Base-by-base conservation (phyloP, 2,888 invertebrate genomes). In the Suillia variegata region DNA sequence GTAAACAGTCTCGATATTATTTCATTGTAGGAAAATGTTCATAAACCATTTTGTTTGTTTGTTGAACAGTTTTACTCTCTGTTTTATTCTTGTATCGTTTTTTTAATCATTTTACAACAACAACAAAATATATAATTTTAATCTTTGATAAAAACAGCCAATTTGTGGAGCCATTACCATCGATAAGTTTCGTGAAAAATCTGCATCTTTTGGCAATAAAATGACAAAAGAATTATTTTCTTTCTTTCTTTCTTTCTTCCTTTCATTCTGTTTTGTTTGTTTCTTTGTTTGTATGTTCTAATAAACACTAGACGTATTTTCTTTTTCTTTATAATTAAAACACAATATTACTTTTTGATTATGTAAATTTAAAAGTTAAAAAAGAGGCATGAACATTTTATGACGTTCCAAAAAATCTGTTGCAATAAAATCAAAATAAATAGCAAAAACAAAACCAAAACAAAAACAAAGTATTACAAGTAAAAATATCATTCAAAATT, bases 161-260 rank as follows among this genome's bases (percentile, higher is more conserved):
- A 80, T 80, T 81, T 79, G 77, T 81, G 83, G 82, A 82, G 82
- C 81, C 82, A 78, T 80, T 79, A 77, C 76, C 78, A 81, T 80
- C 81, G 80, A 81, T 82, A 82, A 81, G 82, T 82, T 82, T 82
- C 82, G 82, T 82, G 80, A 80, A 81, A 82, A 82, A 82, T 82
- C 81, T 74, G 74, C 75, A 79, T 80, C 78, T 77, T 79, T 80
- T 80, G 80, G 78, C 78, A 78, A 78, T 76, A 76, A 79, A 77
- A 81, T 81, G 80, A 81, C 82, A 81, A 81, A 82, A 81, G 80
- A 82, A 81, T 81, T 81, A 80, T 77, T 74, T 58, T 59, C 58
- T 61, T 63, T 60, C 61, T 64, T 62, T 66, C 64, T 55, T n/a
- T n/a, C n/a, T n/a, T n/a, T n/a, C n/a, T n/a, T n/a, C n/a, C n/a